These are phyloP conservation scores for Albula glossodonta DNA, from an alignment of 2,113 vertebrate species.

Conservation along the genomic window DNA sequence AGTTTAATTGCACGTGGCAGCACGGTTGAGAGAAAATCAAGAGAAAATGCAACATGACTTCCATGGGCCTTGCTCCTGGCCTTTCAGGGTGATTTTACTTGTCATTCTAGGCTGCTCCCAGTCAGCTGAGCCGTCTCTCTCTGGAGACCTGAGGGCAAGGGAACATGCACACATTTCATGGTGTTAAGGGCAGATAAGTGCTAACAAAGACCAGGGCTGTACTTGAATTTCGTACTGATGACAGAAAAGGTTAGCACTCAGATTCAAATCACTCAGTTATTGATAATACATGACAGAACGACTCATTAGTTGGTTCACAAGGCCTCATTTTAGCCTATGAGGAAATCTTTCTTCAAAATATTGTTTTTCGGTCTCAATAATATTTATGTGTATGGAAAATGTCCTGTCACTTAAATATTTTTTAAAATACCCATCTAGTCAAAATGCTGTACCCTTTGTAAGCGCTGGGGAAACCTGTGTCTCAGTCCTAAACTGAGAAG, in stretches of 20 bases:
- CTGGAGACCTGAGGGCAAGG: neutral
- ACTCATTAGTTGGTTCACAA: neutral
- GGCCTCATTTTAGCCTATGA: neutral
- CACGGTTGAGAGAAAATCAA: neutral
- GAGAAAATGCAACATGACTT: neutral
- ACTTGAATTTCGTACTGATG: constrained; percentile 11
- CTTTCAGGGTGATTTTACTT: constrained; percentile 3
- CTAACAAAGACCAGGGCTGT: neutral
- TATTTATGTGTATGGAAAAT: neutral
- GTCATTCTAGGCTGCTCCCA: constrained; percentile 3
- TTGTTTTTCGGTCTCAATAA: too few relatives aligned
- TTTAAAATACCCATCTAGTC: too few relatives aligned
- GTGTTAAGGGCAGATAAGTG: neutral
- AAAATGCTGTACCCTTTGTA: too few relatives aligned
- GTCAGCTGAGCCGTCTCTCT: neutral
- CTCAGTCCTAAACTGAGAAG: too few relatives aligned
- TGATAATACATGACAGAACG: neutral
- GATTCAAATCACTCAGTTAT: neutral
- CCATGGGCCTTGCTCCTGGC: neutral
- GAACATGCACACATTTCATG: neutral
- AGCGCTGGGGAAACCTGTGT: too few relatives aligned
- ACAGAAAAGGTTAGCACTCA: neutral
- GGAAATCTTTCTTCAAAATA: neutral
- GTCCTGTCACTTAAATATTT: neutral
- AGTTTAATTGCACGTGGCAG: neutral